phyloP scores from a whole-genome alignment of 2,113 vertebrate genomes.

The Aleadryas rufinucha region DNA sequence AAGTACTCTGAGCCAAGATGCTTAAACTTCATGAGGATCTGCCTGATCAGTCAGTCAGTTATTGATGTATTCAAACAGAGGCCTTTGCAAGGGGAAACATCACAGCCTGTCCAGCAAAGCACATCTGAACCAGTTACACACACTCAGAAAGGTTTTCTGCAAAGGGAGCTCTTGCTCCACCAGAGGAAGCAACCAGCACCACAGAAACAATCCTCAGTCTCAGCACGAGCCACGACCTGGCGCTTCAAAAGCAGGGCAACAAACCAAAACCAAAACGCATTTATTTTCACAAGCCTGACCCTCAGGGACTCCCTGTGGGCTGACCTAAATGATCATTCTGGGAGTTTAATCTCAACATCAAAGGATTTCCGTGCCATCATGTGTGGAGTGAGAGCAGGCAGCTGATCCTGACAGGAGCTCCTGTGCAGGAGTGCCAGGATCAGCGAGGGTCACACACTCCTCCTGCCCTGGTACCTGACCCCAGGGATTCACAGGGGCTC shows the following conservation, averaged over 20 bases:
- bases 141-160: background rate
- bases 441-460: background rate
- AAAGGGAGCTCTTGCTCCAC: background rate
- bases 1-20: background rate
- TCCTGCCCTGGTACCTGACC: background rate
- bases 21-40: background rate
- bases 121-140: background rate
- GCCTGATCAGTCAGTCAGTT: background rate
- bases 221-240: accelerated
- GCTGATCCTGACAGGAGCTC: no score
- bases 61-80: background rate
- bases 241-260: background rate
- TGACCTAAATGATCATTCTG: background rate
- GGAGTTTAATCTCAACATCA: background rate
- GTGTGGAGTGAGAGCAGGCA: background rate
- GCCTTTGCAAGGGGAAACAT: background rate
- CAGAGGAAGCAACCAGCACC: background rate
- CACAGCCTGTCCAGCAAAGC: background rate
- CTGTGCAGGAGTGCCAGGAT: background rate
- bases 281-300: background rate
- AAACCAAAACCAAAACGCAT: background rate
- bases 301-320: background rate
- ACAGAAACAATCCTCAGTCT: background rate
- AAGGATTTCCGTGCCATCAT: background rate
- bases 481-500: background rate